A percentile compares a stretch with the other conserved stretches of the same genome.
Conservation (phyloP, 2,113 vertebrate genomes). For the Athene noctua region DNA sequence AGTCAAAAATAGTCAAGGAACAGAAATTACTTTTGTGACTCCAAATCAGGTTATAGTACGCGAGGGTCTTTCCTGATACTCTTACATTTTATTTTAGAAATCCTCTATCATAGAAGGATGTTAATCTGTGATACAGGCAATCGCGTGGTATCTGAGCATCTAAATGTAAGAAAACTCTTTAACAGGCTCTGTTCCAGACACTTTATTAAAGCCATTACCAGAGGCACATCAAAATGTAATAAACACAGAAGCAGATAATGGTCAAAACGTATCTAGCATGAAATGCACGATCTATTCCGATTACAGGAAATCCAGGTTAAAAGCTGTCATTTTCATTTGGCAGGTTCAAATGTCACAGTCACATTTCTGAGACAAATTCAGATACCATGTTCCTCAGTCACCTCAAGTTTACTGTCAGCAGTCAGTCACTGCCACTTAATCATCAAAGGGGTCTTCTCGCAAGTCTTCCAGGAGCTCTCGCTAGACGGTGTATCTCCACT, state of each 20-base stretch:
- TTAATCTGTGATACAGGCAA: background rate
- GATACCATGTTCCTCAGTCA: background rate
- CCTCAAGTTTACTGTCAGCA: background rate
- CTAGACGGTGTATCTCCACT: background rate
- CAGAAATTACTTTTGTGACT: background rate
- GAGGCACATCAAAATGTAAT: slow-evolving; percentile 25
- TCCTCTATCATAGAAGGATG: background rate
- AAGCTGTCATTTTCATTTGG: background rate
- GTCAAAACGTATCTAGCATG: background rate
- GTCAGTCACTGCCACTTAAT: background rate
- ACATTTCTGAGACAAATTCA: slow-evolving; percentile 1
- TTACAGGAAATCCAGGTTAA: slow-evolving; percentile 22
- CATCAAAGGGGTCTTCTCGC: background rate
- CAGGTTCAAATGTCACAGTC: slow-evolving; percentile 6
- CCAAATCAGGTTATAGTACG: background rate
- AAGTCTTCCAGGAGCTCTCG: background rate
- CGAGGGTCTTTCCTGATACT: background rate
- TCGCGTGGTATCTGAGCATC: background rate
- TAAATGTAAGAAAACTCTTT: slow-evolving; percentile 22
- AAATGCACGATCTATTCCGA: background rate
- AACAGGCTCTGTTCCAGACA: background rate
- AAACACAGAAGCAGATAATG: slow-evolving; percentile 8
- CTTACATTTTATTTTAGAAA: background rate
- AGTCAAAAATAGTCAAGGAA: background rate
- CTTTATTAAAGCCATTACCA: slow-evolving; percentile 42